Evolutionary conservation across 2,888 invertebrate genomes (phyloP).

Genomic region (Minunthozetes semirufus): DNA sequence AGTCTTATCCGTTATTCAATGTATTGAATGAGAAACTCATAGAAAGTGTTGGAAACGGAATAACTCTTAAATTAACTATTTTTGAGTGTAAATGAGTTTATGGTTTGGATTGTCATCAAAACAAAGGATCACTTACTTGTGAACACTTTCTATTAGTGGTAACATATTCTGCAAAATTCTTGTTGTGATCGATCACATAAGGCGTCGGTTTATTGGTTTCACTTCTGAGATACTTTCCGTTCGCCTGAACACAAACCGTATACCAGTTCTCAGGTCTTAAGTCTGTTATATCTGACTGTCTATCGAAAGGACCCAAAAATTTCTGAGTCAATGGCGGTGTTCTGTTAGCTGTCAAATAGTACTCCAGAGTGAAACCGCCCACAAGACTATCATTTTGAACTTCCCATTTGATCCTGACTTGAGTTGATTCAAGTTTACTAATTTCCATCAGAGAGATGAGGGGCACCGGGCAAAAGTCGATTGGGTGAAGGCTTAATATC

Average conservation of each 20-base stretch:
- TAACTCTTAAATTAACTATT: too few species aligned
- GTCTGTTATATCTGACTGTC: constrained; percentile 66
- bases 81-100: too few species aligned
- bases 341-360: constrained; percentile 53
- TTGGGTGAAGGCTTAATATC: constrained; percentile 70
- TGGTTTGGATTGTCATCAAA: not conserved
- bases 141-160: constrained; percentile 43
- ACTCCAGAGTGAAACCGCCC: constrained; percentile 75
- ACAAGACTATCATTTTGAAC: constrained; percentile 71
- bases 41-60: not conserved
- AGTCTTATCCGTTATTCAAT: not conserved
- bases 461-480: constrained; percentile 75
- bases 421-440: constrained; percentile 78
- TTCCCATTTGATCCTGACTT: constrained; percentile 68
- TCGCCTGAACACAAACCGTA: constrained; percentile 77
- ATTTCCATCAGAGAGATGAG: constrained; percentile 74
- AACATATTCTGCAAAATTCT: constrained; percentile 35
- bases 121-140: constrained; percentile 39
- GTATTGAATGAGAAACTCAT: not conserved
- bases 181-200: constrained; percentile 41
- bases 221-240: constrained; percentile 60
- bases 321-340: constrained; percentile 35
- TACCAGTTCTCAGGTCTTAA: constrained; percentile 72
- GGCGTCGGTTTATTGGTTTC: constrained; percentile 44
- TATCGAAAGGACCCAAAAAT: constrained; percentile 44